Evolutionary conservation across 2,888 invertebrate species (phyloP).

Genomic region (Adineta ricciae): DNA sequence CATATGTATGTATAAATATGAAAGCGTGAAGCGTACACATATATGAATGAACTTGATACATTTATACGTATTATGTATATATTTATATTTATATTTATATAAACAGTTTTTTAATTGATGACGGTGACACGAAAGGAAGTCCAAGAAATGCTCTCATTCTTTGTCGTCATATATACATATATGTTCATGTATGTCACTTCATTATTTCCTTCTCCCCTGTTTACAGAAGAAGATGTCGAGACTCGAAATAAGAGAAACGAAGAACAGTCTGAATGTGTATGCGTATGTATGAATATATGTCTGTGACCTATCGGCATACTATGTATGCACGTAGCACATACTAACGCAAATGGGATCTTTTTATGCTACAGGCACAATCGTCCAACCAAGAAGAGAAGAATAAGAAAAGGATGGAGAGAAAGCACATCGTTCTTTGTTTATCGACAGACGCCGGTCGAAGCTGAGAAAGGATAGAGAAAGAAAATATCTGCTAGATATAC

Average conservation of each 20-base stretch:
- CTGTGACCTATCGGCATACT: constrained; percentile 7
- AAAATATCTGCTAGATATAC: constrained; percentile 7
- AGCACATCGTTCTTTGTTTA: neutral
- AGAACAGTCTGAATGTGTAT: neutral
- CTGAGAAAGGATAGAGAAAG: neutral
- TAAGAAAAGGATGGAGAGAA: neutral
- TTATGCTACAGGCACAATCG: constrained; percentile 10
- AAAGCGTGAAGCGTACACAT: neutral
- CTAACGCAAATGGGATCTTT: constrained; percentile 2
- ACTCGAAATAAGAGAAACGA: neutral
- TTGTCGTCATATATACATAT: neutral
- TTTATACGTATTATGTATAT: neutral
- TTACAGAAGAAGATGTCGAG: constrained; percentile 1
- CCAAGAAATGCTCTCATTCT: neutral
- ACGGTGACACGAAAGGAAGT: constrained; percentile 9
- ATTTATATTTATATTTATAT: constrained; percentile 9
- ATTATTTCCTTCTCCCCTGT: neutral
- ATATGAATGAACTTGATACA: neutral
- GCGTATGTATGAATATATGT: neutral
- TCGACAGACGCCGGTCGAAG: neutral
- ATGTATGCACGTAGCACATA: neutral
- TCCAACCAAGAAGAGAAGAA: constrained; percentile 4
- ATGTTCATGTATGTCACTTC: constrained; percentile 5
- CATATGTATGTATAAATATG: neutral
- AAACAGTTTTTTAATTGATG: neutral